These are phyloP conservation scores for Odontophorus gujanensis DNA, from an alignment of 2,113 vertebrate genomes.

Conservation along the genomic window DNA sequence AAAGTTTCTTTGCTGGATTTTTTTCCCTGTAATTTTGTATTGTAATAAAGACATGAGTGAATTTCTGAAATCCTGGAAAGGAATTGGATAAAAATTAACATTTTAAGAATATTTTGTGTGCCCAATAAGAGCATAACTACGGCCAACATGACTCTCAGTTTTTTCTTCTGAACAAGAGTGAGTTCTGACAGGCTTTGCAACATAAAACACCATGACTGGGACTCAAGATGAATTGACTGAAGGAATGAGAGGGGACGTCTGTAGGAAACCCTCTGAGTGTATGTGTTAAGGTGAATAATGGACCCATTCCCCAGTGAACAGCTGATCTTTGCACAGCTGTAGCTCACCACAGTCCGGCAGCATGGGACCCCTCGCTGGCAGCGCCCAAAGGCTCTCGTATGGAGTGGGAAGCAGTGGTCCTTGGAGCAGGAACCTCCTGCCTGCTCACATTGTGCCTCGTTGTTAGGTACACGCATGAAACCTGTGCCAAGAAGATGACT, in stretches of 20 bases:
- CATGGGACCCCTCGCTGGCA: slow-evolving; percentile 41
- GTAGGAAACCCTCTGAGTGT: not conserved
- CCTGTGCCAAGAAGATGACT: not conserved
- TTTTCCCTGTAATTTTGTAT: not conserved
- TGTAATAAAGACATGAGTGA: not conserved
- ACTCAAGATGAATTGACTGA: not conserved
- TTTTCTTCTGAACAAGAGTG: not conserved
- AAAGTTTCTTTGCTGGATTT: not conserved
- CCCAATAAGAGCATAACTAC: not conserved
- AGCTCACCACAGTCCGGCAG: slow-evolving; percentile 48
- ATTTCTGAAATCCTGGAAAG: not conserved
- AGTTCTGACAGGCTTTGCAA: not conserved
- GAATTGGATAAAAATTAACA: not conserved
- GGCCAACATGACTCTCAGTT: not conserved
- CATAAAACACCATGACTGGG: not conserved
- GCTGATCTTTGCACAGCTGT: not conserved
- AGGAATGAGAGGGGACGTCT: not conserved
- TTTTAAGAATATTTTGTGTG: not conserved
- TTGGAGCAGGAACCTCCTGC: slow-evolving; percentile 29
- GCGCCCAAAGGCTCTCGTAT: not conserved
- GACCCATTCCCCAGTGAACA: not conserved
- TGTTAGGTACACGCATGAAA: slow-evolving; percentile 57
- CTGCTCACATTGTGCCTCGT: not conserved
- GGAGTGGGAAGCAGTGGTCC: not conserved
- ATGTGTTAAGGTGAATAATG: no score